phyloP scores from a whole-genome alignment of 2,888 invertebrate species.

The Timema podura region DNA sequence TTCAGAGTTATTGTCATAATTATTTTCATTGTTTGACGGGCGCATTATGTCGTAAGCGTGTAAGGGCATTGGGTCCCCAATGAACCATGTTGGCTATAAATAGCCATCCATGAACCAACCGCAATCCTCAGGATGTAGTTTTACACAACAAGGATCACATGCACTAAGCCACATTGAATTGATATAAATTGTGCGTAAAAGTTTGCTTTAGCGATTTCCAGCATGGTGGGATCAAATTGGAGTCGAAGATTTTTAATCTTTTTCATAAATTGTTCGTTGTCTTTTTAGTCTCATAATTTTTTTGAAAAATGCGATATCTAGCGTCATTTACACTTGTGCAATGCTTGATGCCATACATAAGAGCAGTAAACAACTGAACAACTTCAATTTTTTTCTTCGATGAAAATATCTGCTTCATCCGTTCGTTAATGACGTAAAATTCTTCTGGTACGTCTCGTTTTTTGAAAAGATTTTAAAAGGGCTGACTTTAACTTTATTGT shows the following conservation, averaged over 20 bases:
- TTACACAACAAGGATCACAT: constrained; percentile 30
- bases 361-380: constrained; percentile 39
- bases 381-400: not conserved
- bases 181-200: constrained; percentile 35
- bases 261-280: constrained; percentile 17
- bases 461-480: not conserved
- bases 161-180: constrained; percentile 38
- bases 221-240: constrained; percentile 27
- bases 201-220: constrained; percentile 27
- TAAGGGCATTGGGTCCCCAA: constrained; percentile 32
- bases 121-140: constrained; percentile 3
- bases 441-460: not conserved
- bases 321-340: constrained; percentile 38
- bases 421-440: not conserved
- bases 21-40: not conserved
- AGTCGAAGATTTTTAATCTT: constrained; percentile 23
- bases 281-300: not conserved
- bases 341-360: constrained; percentile 38
- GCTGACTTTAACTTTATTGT: not conserved
- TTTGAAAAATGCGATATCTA: constrained; percentile 33
- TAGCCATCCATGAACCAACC: constrained; percentile 22
- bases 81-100: constrained; percentile 21
- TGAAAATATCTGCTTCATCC: not conserved
- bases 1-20: not conserved
- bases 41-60: not conserved